Evolutionary conservation across 1,140 invertebrate species (phyloP).

Genomic region (Neotoxoptera formosana): DNA sequence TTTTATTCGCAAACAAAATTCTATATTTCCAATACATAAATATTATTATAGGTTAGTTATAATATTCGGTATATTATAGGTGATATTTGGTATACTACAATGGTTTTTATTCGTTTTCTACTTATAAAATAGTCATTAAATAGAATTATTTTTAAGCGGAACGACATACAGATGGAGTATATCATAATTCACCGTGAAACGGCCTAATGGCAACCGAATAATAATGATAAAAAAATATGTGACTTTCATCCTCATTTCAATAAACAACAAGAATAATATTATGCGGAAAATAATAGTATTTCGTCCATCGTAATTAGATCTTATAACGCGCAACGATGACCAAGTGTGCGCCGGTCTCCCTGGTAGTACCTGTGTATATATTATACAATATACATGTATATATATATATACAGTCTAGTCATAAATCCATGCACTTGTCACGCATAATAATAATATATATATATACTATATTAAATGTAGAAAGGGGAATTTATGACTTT

Average conservation of each 20-base stretch:
- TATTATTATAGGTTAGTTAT: not conserved
- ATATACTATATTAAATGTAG: not conserved
- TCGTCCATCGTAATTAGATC: slow-evolving; percentile 23
- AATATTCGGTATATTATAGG: not conserved
- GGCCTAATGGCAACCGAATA: not conserved
- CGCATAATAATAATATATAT: not conserved
- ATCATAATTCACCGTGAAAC: slow-evolving; percentile 16
- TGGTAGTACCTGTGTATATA: not conserved
- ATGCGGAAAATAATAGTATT: not conserved
- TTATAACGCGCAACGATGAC: not conserved
- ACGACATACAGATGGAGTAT: not conserved
- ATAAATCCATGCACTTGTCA: not conserved
- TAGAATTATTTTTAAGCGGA: not conserved
- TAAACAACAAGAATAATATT: not conserved
- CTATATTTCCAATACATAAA: slow-evolving; percentile 2
- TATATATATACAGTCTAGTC: not conserved
- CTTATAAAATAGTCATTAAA: slow-evolving; percentile 5
- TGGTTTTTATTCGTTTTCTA: slow-evolving; percentile 8
- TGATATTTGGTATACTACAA: not conserved
- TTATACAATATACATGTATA: not conserved
- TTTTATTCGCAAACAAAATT: not conserved
- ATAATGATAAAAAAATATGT: not conserved
- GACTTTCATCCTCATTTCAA: slow-evolving; percentile 32
- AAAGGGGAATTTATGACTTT: slow-evolving; percentile 14
- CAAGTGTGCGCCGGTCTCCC: not conserved